Evolutionary conservation across 1,140 invertebrate species (phyloP).

Genomic region (Drosophila dunni): DNA sequence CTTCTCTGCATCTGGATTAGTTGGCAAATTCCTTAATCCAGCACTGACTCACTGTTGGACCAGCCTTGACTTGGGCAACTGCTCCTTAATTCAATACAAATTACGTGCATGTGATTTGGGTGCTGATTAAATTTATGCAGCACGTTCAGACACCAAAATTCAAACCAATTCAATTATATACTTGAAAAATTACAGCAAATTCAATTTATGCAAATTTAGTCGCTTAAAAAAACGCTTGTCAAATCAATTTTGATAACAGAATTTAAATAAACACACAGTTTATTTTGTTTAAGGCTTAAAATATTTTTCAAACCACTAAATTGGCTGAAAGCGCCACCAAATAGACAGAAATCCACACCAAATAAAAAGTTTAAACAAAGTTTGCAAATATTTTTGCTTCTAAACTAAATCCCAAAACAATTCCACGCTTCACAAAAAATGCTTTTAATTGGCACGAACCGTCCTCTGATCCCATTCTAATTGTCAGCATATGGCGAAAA

Average conservation of each 20-base stretch:
- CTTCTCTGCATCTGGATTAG: slow-evolving; percentile 33
- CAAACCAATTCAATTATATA: neutral
- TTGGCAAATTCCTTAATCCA: slow-evolving; percentile 54
- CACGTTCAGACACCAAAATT: neutral
- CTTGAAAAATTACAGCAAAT: neutral
- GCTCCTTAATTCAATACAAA: slow-evolving; percentile 13
- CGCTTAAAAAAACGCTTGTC: neutral
- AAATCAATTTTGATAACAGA: neutral
- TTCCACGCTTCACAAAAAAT: slow-evolving; percentile 20
- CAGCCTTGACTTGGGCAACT: slow-evolving; percentile 7
- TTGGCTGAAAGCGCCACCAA: too few relatives aligned
- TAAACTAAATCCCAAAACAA: slow-evolving; percentile 19
- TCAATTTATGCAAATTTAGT: neutral
- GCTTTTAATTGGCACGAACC: slow-evolving; percentile 35
- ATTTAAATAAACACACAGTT: too few relatives aligned
- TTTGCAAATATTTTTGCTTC: slow-evolving; percentile 28
- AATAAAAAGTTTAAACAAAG: neutral
- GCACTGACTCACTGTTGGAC: slow-evolving; percentile 19
- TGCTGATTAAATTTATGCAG: slow-evolving; percentile 7
- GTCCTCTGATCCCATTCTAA: slow-evolving; percentile 26
- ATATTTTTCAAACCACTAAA: too few relatives aligned
- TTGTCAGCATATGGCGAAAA: slow-evolving; percentile 37
- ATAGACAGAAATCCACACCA: too few relatives aligned
- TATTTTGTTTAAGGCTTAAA: too few relatives aligned
- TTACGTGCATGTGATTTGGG: slow-evolving; percentile 6